phyloP scores from a whole-genome alignment of 2,888 invertebrate species.

The Philhelius pedissequus region DNA sequence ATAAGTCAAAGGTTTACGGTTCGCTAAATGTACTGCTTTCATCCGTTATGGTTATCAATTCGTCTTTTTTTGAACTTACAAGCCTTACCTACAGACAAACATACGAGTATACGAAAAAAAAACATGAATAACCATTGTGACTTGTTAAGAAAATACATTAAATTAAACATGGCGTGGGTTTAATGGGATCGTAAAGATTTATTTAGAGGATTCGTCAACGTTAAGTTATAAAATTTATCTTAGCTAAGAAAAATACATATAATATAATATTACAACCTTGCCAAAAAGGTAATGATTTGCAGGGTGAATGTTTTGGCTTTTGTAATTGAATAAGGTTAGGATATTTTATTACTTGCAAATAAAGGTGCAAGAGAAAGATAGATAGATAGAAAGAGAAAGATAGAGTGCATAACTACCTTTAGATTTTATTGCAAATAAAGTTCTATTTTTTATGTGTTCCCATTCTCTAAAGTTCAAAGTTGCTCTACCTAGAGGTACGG shows the following conservation, averaged over 20 bases:
- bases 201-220: conserved; percentile 24
- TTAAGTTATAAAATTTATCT: conserved; percentile 21
- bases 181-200: conserved; percentile 26
- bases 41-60: conserved; percentile 24
- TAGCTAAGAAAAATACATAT: background rate
- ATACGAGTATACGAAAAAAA: no score
- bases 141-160: conserved; percentile 21
- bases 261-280: conserved; percentile 1
- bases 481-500: no score
- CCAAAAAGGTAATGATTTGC: conserved; percentile 10
- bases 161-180: conserved; percentile 20
- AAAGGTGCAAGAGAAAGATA: background rate
- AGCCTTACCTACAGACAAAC: no score
- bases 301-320: background rate
- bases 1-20: conserved; percentile 15
- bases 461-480: background rate
- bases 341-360: background rate
- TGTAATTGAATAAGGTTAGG: conserved; percentile 2
- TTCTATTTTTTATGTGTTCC: background rate
- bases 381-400: no score
- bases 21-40: conserved; percentile 14
- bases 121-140: background rate
- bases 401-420: background rate
- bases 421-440: background rate
- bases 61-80: background rate